Evolutionary conservation across 2,888 invertebrate species (phyloP).

Genomic region (Philonicus albiceps): DNA sequence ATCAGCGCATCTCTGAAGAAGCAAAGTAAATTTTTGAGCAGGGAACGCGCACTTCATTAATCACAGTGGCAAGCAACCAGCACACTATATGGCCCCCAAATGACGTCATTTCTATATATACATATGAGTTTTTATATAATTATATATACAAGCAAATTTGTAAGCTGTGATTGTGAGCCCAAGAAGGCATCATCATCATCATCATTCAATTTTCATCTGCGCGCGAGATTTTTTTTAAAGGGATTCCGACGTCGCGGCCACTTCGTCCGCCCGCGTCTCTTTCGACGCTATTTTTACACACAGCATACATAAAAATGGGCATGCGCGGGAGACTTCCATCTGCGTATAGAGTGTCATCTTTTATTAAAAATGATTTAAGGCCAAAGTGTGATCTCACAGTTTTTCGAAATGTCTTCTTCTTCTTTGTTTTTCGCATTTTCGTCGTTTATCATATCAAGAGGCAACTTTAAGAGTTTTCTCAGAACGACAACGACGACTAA

Average conservation of each 20-base stretch:
- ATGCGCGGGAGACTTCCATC: constrained; percentile 40
- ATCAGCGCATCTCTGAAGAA: neutral
- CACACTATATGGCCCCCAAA: neutral
- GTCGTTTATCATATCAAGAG: neutral
- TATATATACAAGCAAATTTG: neutral
- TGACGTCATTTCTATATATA: constrained; percentile 36
- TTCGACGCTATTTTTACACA: constrained; percentile 23
- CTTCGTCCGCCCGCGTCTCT: neutral
- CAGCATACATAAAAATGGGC: constrained; percentile 26
- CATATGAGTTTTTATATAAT: neutral
- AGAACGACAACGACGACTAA: neutral
- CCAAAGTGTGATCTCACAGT: constrained; percentile 51
- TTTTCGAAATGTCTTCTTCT: constrained; percentile 50
- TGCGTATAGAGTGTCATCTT: constrained; percentile 50
- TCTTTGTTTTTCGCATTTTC: constrained; percentile 28
- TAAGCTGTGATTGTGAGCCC: constrained; percentile 14
- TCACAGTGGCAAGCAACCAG: constrained; percentile 26
- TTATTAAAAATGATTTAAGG: constrained; percentile 61
- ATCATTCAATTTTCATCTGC: constrained; percentile 38
- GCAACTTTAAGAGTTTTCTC: neutral
- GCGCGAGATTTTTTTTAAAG: constrained; percentile 14
- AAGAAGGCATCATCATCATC: constrained; percentile 32
- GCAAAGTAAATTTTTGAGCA: neutral
- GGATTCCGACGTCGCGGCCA: neutral
- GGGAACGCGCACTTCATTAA: constrained; percentile 41